Conservation (phyloP, 2,888 invertebrate genomes). For the Ormia ochracea region DNA sequence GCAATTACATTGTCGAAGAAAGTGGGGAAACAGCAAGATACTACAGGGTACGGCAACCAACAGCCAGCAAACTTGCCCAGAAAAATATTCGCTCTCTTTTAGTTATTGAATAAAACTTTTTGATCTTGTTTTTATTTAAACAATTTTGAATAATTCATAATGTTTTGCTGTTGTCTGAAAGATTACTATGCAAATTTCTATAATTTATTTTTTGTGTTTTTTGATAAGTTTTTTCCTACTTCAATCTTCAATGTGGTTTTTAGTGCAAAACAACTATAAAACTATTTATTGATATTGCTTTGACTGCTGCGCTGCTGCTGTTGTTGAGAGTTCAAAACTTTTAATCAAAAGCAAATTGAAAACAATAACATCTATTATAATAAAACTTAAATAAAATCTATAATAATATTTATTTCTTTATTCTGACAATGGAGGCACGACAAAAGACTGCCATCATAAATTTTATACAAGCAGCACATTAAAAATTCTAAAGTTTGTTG, state of each 20-base stretch:
- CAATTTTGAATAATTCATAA: conserved; percentile 36
- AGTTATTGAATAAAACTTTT: conserved; percentile 10
- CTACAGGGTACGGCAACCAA: too few species aligned
- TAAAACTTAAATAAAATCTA: conserved; percentile 30
- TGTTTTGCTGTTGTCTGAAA: conserved; percentile 18
- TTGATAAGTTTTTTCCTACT: neutral
- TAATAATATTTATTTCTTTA: conserved; percentile 34
- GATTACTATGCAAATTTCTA: conserved; percentile 39
- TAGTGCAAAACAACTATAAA: conserved; percentile 12
- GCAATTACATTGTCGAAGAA: too few species aligned
- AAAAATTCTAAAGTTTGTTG: neutral
- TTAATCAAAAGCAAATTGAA: conserved; percentile 32
- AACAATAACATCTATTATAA: conserved; percentile 13
- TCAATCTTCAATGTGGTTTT: conserved; percentile 5
- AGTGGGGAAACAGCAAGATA: too few species aligned
- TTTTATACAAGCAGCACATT: neutral
- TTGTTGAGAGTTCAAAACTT: conserved; percentile 21
- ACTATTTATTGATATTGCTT: conserved; percentile 30
- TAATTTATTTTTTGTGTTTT: conserved; percentile 24
- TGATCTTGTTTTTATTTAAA: conserved; percentile 19
- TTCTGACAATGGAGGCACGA: neutral
- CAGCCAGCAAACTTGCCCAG: too few species aligned
- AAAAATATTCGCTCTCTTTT: too few species aligned
- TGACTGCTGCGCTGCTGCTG: conserved; percentile 1
- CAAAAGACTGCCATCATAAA: conserved; percentile 17